These are phyloP conservation scores for Pandion haliaetus DNA, from an alignment of 2,113 vertebrate genomes.

Conservation along the genomic window DNA sequence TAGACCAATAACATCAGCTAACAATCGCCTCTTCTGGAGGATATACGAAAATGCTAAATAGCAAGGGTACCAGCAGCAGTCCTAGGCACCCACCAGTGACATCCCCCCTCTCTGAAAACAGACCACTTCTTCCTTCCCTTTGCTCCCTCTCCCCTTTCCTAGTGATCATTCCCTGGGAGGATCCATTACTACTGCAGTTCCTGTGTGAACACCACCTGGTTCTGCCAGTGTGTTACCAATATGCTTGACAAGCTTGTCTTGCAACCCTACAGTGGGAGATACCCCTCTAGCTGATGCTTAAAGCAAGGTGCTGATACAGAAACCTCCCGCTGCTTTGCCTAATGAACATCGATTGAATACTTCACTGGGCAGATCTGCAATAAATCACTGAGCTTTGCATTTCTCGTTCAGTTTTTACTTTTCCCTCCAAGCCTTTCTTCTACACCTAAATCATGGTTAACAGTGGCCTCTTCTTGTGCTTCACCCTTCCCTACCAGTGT, in stretches of 20 bases:
- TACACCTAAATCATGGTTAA: background rate
- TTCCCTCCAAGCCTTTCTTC: background rate
- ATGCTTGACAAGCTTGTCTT: too few species aligned
- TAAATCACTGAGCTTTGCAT: background rate
- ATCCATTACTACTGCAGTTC: background rate
- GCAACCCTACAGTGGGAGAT: background rate
- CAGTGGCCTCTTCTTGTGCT: background rate
- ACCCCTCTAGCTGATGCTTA: background rate
- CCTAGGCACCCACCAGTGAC: background rate
- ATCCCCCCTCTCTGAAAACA: background rate
- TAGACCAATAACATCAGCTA: background rate
- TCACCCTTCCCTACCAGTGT: background rate
- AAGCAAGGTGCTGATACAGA: background rate
- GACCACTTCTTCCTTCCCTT: background rate
- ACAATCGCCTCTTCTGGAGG: background rate
- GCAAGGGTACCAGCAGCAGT: background rate
- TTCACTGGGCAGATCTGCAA: background rate
- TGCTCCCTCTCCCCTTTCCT: background rate
- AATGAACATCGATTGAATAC: rapidly evolving
- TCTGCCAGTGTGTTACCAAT: rapidly evolving
- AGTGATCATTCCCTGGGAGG: background rate
- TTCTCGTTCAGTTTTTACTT: background rate
- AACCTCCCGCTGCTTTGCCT: background rate
- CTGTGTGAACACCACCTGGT: background rate
- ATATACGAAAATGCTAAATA: background rate